Evolutionary conservation across 2,888 invertebrate genomes (phyloP).

Genomic region (Drosophila prolongata): DNA sequence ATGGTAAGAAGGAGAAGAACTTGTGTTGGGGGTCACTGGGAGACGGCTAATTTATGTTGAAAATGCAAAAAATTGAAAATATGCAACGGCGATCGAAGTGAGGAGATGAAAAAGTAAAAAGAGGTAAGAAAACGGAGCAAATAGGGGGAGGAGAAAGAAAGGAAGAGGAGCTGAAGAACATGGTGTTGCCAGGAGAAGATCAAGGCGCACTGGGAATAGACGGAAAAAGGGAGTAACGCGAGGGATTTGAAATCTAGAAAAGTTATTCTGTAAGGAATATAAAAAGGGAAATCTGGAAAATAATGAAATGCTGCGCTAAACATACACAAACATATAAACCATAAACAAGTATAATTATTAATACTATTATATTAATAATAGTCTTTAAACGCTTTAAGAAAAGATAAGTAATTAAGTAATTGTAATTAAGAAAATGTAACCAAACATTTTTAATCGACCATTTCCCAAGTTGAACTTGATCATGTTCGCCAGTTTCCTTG

Average conservation of each 20-base stretch:
- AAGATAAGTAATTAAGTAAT: too few species aligned
- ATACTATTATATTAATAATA: too few species aligned
- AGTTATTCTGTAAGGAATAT: too few species aligned
- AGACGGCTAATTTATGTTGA: conserved; percentile 69
- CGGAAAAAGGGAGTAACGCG: too few species aligned
- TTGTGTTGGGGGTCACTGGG: conserved; percentile 43
- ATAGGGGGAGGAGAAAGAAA: background rate
- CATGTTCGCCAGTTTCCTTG: conserved; percentile 25
- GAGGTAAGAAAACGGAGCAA: background rate
- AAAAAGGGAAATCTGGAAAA: too few species aligned
- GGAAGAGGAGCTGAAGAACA: background rate
- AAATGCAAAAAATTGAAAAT: conserved; percentile 47
- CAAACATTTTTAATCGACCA: background rate
- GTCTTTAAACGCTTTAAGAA: too few species aligned
- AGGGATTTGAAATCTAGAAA: background rate
- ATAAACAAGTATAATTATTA: too few species aligned
- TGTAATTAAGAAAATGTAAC: too few species aligned
- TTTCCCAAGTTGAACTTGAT: conserved; percentile 22
- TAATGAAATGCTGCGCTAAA: too few species aligned
- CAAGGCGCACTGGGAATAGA: too few species aligned
- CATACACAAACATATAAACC: too few species aligned
- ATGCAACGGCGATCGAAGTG: conserved; percentile 37
- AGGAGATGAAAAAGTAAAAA: conserved; percentile 17
- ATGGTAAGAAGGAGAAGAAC: background rate
- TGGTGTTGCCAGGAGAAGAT: background rate